phyloP scores from a whole-genome alignment of 2,113 vertebrate species.

The Podiceps cristatus region DNA sequence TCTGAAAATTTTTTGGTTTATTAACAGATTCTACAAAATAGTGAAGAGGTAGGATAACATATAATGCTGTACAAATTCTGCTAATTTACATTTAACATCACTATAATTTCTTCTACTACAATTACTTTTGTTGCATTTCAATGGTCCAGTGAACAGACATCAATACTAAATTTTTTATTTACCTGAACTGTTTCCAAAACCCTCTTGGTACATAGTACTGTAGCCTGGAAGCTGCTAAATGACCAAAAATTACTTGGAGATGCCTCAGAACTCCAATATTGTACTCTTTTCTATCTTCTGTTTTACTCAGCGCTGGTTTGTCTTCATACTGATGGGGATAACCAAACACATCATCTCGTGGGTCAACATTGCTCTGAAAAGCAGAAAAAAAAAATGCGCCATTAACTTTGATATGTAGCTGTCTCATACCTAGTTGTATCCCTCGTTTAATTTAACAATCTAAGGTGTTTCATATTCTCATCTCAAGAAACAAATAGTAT shows the following conservation, averaged over 20 bases:
- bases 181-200: constrained; percentile 99
- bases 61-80: neutral
- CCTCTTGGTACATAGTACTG: constrained; percentile 98
- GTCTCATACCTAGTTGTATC: neutral
- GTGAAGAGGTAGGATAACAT: neutral
- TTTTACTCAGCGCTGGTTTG: constrained; percentile 92
- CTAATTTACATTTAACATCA: neutral
- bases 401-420: neutral
- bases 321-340: constrained; percentile 98
- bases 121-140: neutral
- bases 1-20: neutral
- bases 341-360: constrained; percentile 97
- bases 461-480: neutral
- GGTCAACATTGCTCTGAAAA: constrained; percentile 94
- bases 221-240: constrained; percentile 94
- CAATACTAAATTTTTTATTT: constrained; percentile 15
- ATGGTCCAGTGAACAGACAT: neutral
- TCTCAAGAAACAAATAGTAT: neutral
- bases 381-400: neutral
- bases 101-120: neutral
- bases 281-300: constrained; percentile 98
- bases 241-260: constrained; percentile 98
- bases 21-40: neutral
- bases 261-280: constrained; percentile 99
- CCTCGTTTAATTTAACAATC: neutral